Percentiles rank a stretch among this genome's conserved stretches.
phyloP scores from a whole-genome alignment of 1,140 invertebrate species.

The Hyles euphorbiae region DNA sequence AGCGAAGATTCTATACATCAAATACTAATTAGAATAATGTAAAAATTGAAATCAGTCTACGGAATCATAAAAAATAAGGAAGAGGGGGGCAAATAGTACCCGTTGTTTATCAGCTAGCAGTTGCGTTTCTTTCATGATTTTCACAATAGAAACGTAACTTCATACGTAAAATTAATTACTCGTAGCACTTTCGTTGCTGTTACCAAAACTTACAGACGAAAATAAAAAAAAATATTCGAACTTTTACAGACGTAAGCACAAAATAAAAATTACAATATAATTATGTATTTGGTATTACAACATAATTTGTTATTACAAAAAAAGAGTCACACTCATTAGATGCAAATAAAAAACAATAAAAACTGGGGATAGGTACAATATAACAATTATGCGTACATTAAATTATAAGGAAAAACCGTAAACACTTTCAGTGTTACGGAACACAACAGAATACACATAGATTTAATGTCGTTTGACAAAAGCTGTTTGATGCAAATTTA shows the following conservation, averaged over 20 bases:
- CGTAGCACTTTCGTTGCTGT: constrained; percentile 52
- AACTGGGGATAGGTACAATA: constrained; percentile 42
- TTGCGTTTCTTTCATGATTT: neutral
- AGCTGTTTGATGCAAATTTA: too few relatives aligned
- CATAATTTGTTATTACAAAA: constrained; percentile 53
- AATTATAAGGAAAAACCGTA: constrained; percentile 36
- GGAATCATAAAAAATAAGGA: too few relatives aligned
- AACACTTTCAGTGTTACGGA: constrained; percentile 60
- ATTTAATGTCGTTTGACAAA: constrained; percentile 51
- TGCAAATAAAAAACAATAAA: constrained; percentile 46
- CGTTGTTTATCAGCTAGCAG: neutral
- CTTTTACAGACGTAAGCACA: constrained; percentile 58
- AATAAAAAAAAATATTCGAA: constrained; percentile 61
- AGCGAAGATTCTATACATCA: too few relatives aligned
- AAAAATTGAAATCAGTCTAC: too few relatives aligned
- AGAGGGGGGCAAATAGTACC: too few relatives aligned
- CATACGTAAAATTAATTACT: constrained; percentile 19
- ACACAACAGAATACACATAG: constrained; percentile 35
- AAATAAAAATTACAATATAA: constrained; percentile 43
- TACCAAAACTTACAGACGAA: constrained; percentile 49
- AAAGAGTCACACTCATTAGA: constrained; percentile 62
- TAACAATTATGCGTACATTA: constrained; percentile 52
- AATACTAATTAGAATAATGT: too few relatives aligned
- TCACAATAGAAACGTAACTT: constrained; percentile 11
- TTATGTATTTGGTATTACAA: constrained; percentile 69